Evolutionary conservation across 2,797 vertebrate species (phyloP).

Genomic region (Kryptolebias ocellatus): DNA sequence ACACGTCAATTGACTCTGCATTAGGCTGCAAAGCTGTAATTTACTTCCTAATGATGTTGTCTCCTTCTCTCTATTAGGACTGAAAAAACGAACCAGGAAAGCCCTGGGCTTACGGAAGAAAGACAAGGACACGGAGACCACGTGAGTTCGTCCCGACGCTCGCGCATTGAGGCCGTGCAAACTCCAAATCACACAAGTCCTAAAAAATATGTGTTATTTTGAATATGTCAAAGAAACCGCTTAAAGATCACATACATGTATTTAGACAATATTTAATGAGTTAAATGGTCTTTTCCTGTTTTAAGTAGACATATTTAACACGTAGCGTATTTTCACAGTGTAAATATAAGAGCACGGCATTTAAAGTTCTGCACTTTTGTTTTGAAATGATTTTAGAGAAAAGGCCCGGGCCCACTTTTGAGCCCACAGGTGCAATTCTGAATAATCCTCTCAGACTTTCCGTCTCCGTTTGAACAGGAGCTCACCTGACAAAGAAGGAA

Average conservation of each 20-base stretch:
- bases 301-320: too few species aligned
- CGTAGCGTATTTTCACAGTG: too few species aligned
- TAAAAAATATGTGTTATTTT: background rate
- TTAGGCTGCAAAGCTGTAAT: constrained; percentile 9
- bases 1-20: constrained; percentile 24
- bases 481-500: constrained; percentile 94
- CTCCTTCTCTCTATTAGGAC: constrained; percentile 76
- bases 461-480: constrained; percentile 79
- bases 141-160: constrained; percentile 82
- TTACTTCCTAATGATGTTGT: background rate
- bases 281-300: too few species aligned
- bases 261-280: background rate
- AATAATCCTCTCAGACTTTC: background rate
- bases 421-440: background rate
- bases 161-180: background rate
- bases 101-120: constrained; percentile 96
- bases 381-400: background rate
- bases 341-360: too few species aligned
- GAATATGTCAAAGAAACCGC: constrained; percentile 6
- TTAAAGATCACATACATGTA: background rate
- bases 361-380: background rate
- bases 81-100: constrained; percentile 98
- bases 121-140: constrained; percentile 94
- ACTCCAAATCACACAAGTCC: background rate
- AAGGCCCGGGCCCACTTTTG: background rate